Base-by-base conservation (phyloP, 1,140 invertebrate genomes). In the Drosophila azteca region DNA sequence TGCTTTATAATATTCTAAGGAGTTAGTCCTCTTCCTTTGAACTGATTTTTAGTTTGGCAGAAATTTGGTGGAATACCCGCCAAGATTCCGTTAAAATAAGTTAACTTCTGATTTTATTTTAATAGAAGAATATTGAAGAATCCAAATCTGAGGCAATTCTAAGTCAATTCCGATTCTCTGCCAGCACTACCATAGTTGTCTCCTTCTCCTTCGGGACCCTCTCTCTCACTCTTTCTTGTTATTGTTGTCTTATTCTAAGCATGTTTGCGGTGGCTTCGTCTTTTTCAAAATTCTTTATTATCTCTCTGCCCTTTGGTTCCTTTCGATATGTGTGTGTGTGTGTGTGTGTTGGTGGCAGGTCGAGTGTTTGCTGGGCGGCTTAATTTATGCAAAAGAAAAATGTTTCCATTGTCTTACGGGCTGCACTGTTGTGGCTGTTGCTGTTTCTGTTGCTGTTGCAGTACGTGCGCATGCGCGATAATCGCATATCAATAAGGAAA, bases 401-500 rank as follows among this genome's bases (percentile, higher is more conserved):
- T 80, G 68, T 82, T 35, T 69, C 66, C 79, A 83, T 79, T 84
- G 79, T 82, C 79, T 82, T 82, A 68, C 67, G 35, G 35, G 3
- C 35, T 39, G 35, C 35, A 39, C 35, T 39, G 35, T 13, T 9
- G 3, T 13, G 35, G 35, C 17, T 75, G 59, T 53, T 72, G 71
- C 77, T 72, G 59, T 46, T 55, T 41, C 41, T 74, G 59, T 53
- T 72, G 71, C 79, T 67, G 62, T 46, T 77, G 54, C 49, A 60
- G 70, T 76, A 87, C 82, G 83, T 90, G 84, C 67, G 79, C 77
- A 75, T 81, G 90, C 78, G 82, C 89, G 81, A 80, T 90, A 80
- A 90, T 89, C 74, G 84, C 82, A 90, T 90, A 90, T 87, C 89
- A 90, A 90, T 90, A 90, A 90, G 81, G 79, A 90, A 90, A 90